A percentile compares a stretch with the other conserved stretches of the same genome.
phyloP scores from a whole-genome alignment of 2,888 invertebrate species.

The Cheiracanthium punctorium region DNA sequence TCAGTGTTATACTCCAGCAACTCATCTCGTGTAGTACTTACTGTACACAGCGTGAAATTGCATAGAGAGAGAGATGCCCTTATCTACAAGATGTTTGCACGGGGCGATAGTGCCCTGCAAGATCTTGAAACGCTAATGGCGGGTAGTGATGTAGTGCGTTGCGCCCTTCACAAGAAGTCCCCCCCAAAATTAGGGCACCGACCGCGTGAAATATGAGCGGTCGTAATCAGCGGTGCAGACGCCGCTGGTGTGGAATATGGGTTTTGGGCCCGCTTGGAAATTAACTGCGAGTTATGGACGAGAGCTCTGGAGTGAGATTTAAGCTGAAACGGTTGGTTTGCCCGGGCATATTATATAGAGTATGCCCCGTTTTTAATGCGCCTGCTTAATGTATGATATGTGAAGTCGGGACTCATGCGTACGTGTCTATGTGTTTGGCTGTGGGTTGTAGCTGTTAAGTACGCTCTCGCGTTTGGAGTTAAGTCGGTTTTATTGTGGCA shows the following conservation, averaged over 20 bases:
- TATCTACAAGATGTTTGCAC: neutral
- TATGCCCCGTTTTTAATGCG: neutral
- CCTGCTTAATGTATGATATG: neutral
- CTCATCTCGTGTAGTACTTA: too few relatives aligned
- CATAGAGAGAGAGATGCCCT: too few relatives aligned
- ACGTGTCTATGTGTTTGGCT: too few relatives aligned
- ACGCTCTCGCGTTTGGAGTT: too few relatives aligned
- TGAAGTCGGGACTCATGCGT: too few relatives aligned
- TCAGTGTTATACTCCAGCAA: too few relatives aligned
- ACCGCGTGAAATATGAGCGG: neutral
- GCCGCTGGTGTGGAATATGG: conserved; percentile 2
- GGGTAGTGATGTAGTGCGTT: conserved; percentile 13
- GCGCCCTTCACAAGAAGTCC: conserved; percentile 33
- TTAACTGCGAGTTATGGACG: neutral
- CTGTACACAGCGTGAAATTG: too few relatives aligned
- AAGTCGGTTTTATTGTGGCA: too few relatives aligned
- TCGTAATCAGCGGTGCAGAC: neutral
- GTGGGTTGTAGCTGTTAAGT: too few relatives aligned
- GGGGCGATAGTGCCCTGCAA: neutral
- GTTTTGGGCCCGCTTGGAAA: neutral
- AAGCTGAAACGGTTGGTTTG: neutral
- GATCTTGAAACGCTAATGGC: neutral
- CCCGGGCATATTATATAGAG: too few relatives aligned
- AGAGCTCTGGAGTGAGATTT: neutral
- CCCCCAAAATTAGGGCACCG: conserved; percentile 49